Evolutionary conservation across 2,797 vertebrate species (phyloP).

Genomic region (Sphenopsis melanotis): DNA sequence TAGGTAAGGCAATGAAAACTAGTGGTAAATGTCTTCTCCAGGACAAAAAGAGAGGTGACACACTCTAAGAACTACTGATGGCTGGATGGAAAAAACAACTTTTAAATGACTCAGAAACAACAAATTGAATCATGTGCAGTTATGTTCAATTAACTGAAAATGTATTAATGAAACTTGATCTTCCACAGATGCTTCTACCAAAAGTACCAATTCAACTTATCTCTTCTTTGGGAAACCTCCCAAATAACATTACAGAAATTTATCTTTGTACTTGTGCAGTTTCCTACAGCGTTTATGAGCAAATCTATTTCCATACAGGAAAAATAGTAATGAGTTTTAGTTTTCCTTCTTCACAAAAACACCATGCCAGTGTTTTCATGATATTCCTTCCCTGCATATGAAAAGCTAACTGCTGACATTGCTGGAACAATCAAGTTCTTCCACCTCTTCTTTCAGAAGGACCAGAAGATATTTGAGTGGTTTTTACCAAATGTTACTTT

Average conservation of each 20-base stretch:
- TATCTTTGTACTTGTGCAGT: background rate
- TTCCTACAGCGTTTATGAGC: background rate
- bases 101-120: background rate
- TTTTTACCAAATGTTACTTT: background rate
- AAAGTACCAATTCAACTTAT: background rate
- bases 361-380: background rate
- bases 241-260: background rate
- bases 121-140: background rate
- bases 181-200: background rate
- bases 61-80: background rate
- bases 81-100: background rate
- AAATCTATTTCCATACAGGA: background rate
- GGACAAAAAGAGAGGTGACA: background rate
- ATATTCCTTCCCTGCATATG: background rate
- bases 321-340: background rate
- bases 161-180: background rate
- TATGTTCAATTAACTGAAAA: background rate
- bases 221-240: background rate
- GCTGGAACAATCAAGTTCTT: background rate
- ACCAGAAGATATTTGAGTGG: background rate
- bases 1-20: background rate
- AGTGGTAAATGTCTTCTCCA: background rate
- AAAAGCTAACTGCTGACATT: background rate
- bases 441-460: background rate
- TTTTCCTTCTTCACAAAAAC: background rate